Conservation (phyloP, 2,113 vertebrate genomes). For the Mola mola region DNA sequence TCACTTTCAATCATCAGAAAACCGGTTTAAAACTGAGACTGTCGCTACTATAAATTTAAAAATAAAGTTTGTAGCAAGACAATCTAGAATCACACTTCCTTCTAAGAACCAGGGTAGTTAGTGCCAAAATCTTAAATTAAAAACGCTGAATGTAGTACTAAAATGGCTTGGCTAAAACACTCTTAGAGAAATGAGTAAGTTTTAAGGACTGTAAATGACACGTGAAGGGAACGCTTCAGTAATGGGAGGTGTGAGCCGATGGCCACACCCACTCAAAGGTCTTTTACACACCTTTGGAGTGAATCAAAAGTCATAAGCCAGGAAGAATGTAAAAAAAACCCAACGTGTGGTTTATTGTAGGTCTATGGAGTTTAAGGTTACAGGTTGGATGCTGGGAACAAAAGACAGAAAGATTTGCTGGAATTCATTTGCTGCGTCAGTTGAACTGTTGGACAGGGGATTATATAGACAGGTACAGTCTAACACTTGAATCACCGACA, state of each 20-base stretch:
- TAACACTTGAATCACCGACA: conserved; percentile 55
- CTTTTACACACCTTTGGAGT: conserved; percentile 75
- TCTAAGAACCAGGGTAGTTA: conserved; percentile 30
- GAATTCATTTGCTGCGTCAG: conserved; percentile 19
- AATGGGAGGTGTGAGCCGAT: conserved; percentile 26
- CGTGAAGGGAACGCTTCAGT: conserved; percentile 5
- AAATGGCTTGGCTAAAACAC: conserved; percentile 47
- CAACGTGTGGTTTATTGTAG: conserved; percentile 82
- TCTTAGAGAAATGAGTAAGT: conserved; percentile 18
- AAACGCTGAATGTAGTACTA: conserved; percentile 16
- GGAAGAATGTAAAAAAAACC: conserved; percentile 77
- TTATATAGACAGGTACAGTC: conserved; percentile 52
- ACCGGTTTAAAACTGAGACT: too few relatives aligned
- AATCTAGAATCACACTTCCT: conserved; percentile 9
- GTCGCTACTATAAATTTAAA: too few relatives aligned
- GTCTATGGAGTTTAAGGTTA: conserved; percentile 76
- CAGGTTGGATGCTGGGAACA: conserved; percentile 70
- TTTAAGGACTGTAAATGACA: conserved; percentile 18
- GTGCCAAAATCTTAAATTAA: conserved; percentile 4
- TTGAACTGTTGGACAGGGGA: conserved; percentile 48
- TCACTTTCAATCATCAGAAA: not conserved
- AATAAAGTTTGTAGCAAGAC: conserved; percentile 27
- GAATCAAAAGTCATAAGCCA: conserved; percentile 77
- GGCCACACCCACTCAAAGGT: conserved; percentile 71
- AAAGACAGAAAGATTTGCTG: conserved; percentile 48